Evolutionary conservation across 1,140 invertebrate species (phyloP).

Genomic region (Globodera rostochiensis): DNA sequence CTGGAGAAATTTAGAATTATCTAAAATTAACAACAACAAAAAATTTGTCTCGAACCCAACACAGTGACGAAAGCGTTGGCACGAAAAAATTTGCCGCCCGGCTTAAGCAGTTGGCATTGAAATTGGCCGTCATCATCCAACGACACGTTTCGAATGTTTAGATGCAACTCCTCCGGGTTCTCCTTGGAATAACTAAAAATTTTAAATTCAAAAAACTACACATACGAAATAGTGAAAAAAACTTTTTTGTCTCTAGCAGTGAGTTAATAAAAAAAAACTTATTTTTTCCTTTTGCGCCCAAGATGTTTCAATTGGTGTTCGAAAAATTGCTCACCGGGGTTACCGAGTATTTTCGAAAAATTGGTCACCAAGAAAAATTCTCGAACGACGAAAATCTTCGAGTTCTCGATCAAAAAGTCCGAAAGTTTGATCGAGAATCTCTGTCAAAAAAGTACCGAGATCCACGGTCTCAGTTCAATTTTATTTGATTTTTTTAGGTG

Average conservation of each 20-base stretch:
- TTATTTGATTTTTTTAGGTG: no score
- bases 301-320: no score
- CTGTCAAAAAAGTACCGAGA: no score
- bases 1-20: conserved; percentile 36
- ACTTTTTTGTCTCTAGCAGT: no score
- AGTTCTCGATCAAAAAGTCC: background rate
- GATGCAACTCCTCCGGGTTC: conserved; percentile 42
- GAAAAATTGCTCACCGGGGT: no score
- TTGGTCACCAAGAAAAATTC: no score
- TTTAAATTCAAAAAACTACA: background rate
- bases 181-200: conserved; percentile 42
- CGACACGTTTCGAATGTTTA: conserved; percentile 46
- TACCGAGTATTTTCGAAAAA: no score
- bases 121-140: conserved; percentile 50
- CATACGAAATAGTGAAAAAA: background rate
- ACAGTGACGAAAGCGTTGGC: conserved; percentile 45
- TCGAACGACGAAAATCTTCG: background rate
- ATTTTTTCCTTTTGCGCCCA: no score
- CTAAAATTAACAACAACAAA: conserved; percentile 20
- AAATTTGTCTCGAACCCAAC: conserved; percentile 40
- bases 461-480: no score
- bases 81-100: conserved; percentile 31
- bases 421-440: no score
- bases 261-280: no score
- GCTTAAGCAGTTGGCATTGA: conserved; percentile 49